A percentile compares a stretch with the other conserved stretches of the same genome.
phyloP scores from a whole-genome alignment of 2,888 invertebrate genomes.

The Parnassius orleans region DNA sequence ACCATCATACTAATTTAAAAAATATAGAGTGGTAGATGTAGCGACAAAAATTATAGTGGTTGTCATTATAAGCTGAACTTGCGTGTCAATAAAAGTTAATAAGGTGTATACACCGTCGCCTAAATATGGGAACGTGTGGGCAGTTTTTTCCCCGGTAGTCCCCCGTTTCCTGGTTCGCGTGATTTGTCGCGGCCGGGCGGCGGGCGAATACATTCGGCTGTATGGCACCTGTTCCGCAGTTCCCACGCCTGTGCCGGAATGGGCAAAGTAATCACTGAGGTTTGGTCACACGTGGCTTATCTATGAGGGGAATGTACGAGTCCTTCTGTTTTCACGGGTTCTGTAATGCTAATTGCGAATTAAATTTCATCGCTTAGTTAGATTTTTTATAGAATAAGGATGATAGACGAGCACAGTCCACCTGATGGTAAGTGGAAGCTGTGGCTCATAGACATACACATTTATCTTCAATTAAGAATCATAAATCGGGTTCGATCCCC shows the following conservation, averaged over 20 bases:
- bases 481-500: too few relatives aligned
- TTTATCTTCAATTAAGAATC: too few relatives aligned
- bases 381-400: too few relatives aligned
- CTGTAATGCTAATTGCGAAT: too few relatives aligned
- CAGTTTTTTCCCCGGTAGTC: conserved; percentile 41
- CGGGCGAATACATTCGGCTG: conserved; percentile 50
- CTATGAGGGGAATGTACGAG: not conserved
- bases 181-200: conserved; percentile 56
- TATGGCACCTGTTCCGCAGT: conserved; percentile 63
- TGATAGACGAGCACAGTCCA: too few relatives aligned
- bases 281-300: conserved; percentile 11
- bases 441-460: too few relatives aligned
- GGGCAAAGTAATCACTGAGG: conserved; percentile 1
- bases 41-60: not conserved
- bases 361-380: too few relatives aligned
- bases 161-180: conserved; percentile 60
- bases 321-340: too few relatives aligned
- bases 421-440: too few relatives aligned
- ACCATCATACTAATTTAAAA: too few relatives aligned
- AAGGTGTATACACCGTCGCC: conserved; percentile 23
- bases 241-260: conserved; percentile 52
- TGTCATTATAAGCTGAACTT: not conserved
- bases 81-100: conserved; percentile 21
- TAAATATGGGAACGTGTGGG: conserved; percentile 44
- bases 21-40: not conserved